Evolutionary conservation across 2,113 vertebrate species (phyloP).

Genomic region (Lynx canadensis): DNA sequence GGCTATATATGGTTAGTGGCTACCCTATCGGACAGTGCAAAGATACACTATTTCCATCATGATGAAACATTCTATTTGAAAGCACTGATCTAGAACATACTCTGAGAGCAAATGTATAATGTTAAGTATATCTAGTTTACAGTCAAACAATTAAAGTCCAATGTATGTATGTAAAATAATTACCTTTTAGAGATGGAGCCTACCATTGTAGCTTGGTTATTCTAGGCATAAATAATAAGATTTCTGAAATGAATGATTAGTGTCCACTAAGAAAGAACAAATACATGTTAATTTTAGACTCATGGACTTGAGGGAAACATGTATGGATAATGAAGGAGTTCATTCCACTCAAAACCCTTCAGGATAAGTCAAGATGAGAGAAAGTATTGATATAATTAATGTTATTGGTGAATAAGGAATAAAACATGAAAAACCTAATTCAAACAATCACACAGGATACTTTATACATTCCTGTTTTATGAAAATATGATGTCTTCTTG

Average conservation of each 20-base stretch:
- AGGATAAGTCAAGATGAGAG: conserved; percentile 1
- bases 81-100: background rate
- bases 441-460: background rate
- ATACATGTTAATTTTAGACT: background rate
- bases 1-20: background rate
- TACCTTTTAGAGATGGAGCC: conserved; percentile 5
- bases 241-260: conserved; percentile 11
- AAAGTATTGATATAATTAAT: background rate
- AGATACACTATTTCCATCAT: background rate
- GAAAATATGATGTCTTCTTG: background rate
- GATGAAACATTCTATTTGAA: background rate
- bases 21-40: background rate
- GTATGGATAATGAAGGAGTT: background rate
- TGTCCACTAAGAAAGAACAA: background rate
- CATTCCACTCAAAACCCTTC: background rate
- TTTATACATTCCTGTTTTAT: conserved; percentile 13
- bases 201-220: conserved; percentile 15
- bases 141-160: background rate
- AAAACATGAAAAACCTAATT: background rate
- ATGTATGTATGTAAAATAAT: background rate
- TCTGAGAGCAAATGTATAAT: background rate
- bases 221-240: background rate
- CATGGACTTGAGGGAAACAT: background rate
- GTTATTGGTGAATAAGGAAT: background rate
- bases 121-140: background rate